Evolutionary conservation across 23 tunicate genomes (phyloP).

Genomic region (Styela plicata): DNA sequence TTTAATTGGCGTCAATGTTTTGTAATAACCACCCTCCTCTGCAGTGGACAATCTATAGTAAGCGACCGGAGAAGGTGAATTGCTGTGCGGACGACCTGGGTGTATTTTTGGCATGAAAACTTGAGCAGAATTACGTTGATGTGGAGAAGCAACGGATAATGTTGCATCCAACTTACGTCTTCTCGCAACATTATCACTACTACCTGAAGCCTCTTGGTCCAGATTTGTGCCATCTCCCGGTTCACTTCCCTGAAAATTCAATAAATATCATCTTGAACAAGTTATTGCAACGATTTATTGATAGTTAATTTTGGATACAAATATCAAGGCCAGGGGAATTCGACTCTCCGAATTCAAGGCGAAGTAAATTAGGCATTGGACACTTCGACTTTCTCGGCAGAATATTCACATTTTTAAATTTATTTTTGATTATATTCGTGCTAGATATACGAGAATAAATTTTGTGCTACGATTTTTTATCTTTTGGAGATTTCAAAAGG

Average conservation of each 20-base stretch:
- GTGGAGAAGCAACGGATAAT: background rate
- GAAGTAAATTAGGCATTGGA: no score
- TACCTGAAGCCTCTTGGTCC: background rate
- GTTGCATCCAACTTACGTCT: background rate
- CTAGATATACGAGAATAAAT: no score
- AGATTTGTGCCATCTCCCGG: background rate
- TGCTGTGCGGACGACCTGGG: background rate
- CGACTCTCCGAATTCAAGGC: no score
- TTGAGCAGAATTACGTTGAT: constrained; percentile 4
- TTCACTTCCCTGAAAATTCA: background rate
- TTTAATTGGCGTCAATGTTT: background rate
- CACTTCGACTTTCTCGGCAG: no score
- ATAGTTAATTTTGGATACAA: no score
- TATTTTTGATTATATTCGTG: no score
- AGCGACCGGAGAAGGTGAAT: background rate
- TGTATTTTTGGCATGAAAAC: background rate
- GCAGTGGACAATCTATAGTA: constrained; percentile 20
- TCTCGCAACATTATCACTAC: background rate
- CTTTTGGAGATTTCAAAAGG: no score
- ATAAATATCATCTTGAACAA: background rate
- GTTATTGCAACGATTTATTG: no score
- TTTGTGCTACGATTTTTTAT: no score
- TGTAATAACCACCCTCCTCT: background rate
- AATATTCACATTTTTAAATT: no score
- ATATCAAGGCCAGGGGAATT: no score